Conservation (phyloP, 2,113 vertebrate species). For the Peromyscus californicus region DNA sequence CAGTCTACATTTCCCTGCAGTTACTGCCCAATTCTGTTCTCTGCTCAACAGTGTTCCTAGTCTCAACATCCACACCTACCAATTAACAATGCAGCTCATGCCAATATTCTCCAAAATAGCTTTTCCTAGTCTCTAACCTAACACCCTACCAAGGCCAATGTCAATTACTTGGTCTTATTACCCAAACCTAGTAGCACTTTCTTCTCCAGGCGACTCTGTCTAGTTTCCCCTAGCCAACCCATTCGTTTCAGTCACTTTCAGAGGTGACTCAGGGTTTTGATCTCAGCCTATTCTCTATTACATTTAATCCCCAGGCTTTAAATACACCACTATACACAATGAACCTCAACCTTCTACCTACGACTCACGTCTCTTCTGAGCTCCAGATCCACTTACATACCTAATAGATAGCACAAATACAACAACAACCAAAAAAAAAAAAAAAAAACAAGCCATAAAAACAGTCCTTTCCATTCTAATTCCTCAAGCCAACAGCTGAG, state of each 20-base stretch:
- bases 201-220: slow-evolving; percentile 1
- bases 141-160: background rate
- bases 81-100: background rate
- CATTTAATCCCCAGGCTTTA: slow-evolving; percentile 10
- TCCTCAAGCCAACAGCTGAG: background rate
- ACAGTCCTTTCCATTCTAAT: background rate
- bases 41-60: background rate
- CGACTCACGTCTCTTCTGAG: slow-evolving; percentile 26
- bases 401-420: background rate
- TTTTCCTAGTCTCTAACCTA: slow-evolving; percentile 6
- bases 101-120: background rate
- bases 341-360: background rate
- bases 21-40: background rate
- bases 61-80: background rate
- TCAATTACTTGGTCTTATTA: background rate
- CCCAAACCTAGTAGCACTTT: background rate
- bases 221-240: background rate
- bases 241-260: slow-evolving; percentile 31
- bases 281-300: background rate
- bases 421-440: background rate
- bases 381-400: background rate
- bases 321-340: background rate
- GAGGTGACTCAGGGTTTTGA: background rate
- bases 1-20: background rate
- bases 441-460: background rate